Evolutionary conservation across 2,797 vertebrate genomes (phyloP), one percentile per base, ranked within the genome.

Genomic region (Iguana delicatissima): DNA sequence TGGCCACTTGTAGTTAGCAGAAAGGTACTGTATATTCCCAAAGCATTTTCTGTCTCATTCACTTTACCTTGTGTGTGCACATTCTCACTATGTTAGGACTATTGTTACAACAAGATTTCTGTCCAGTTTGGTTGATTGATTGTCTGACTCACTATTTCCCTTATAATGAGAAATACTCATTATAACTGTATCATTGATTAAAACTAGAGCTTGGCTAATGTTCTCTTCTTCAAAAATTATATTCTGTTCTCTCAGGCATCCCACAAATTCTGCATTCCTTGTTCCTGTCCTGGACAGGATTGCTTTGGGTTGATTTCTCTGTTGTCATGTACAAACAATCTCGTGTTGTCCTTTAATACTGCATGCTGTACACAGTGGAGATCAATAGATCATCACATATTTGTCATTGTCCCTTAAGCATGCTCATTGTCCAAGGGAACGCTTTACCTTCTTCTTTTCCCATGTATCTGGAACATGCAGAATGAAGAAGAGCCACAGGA

Each of bases 341-440:
- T 24, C 79, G 9, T 72, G 22, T 80, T 84, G 62, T 46, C 38
- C 85, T 57, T 84, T 38, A 67, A 83, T 20, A 86, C n/a, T n/a
- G 80, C 80, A 83, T 73, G 86, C 72, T 88, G 81, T 80, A 74
- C 52, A 7, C 62, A 20, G 73, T 3, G 0, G 14, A 38, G 26
- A 24, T 52, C 13, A 50, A 64, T 72, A 57, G 59, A 88, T 42
- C 18, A 9, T 69, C 46, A 55, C 42, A 57, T 67, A 62, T 87
- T 46, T 90, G 88, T 84, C 57, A 80, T n/a, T n/a, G 73, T 88
- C 69, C 77, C 29, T 50, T 59, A 6, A 13, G 74, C 84, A 80
- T 55, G 52, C 0, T 2, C 1, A 0, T 55, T 7, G 42, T 84
- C 87, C 16, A 32, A 79, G 55, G 55, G 73, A 2, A 4, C 52